Percentiles rank a stretch among this genome's conserved stretches.
Conservation (phyloP, 2,797 vertebrate species). For the Bovichtus variegatus region DNA sequence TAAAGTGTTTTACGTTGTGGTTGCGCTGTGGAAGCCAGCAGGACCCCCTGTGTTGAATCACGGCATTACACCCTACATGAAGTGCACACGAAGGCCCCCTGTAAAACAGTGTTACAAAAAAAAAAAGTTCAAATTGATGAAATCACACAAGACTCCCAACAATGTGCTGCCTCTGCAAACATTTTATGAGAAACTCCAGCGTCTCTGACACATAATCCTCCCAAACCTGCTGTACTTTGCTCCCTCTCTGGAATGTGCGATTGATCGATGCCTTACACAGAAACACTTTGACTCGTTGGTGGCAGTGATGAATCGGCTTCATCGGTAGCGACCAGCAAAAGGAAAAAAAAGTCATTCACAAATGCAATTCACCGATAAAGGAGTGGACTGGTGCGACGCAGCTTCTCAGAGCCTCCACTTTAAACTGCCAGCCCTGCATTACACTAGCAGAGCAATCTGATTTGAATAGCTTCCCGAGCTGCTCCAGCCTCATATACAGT, state of each 20-base stretch:
- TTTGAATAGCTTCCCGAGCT: constrained; percentile 27
- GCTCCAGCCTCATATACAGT: neutral
- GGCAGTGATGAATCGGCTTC: constrained; percentile 66
- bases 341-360: constrained; percentile 55
- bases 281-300: constrained; percentile 24
- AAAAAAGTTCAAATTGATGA: constrained; percentile 44
- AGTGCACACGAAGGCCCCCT: constrained; percentile 16
- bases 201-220: constrained; percentile 53
- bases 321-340: constrained; percentile 46
- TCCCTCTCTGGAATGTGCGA: constrained; percentile 53
- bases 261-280: constrained; percentile 58
- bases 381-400: constrained; percentile 27
- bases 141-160: constrained; percentile 36
- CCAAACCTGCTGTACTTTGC: constrained; percentile 5
- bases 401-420: constrained; percentile 40
- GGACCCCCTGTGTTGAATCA: neutral
- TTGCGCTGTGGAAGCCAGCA: constrained; percentile 38
- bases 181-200: constrained; percentile 27
- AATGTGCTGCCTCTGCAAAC: constrained; percentile 49
- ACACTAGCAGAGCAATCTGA: constrained; percentile 35
- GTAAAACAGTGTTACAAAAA: constrained; percentile 20
- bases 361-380: constrained; percentile 34
- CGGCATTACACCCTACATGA: constrained; percentile 28
- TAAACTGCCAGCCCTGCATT: constrained; percentile 47
- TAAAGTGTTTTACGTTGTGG: constrained; percentile 49